phyloP scores from a whole-genome alignment of 2,797 vertebrate species.

The Rhabdomys pumilio region DNA sequence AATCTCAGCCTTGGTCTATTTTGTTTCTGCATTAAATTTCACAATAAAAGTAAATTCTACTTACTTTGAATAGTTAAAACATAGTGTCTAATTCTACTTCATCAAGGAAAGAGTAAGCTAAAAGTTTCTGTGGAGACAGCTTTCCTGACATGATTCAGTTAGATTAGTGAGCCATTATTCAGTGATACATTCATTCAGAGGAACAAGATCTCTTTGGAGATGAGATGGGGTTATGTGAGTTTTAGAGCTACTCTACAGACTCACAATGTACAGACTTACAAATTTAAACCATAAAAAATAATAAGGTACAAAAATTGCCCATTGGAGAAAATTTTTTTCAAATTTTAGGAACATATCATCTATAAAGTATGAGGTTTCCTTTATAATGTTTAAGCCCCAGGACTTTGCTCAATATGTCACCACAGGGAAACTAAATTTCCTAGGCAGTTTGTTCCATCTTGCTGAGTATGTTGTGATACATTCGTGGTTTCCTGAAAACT shows the following conservation, averaged over 20 bases:
- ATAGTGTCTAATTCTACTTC: not conserved
- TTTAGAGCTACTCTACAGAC: not conserved
- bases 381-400: not conserved
- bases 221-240: not conserved
- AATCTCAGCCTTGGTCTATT: not conserved
- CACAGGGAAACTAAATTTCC: slow-evolving; percentile 31
- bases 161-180: not conserved
- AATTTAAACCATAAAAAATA: slow-evolving; percentile 63
- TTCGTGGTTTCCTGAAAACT: not conserved
- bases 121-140: not conserved
- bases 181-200: not conserved
- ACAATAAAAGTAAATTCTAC: not conserved
- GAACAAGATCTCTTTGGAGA: slow-evolving; percentile 1
- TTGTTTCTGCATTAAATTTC: not conserved
- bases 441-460: not conserved
- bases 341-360: slow-evolving; percentile 42
- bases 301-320: slow-evolving; percentile 39
- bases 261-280: slow-evolving; percentile 43
- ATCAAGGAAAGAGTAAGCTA: not conserved
- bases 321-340: slow-evolving; percentile 26
- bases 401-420: not conserved
- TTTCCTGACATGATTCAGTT: slow-evolving; percentile 38
- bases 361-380: slow-evolving; percentile 20
- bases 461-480: slow-evolving; percentile 33
- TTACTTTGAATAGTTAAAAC: not conserved